Percentiles rank a stretch among this genome's conserved stretches.
These are phyloP conservation scores for Poeciliopsis presidionis DNA, from an alignment of 2,797 vertebrate genomes.

Conservation along the genomic window DNA sequence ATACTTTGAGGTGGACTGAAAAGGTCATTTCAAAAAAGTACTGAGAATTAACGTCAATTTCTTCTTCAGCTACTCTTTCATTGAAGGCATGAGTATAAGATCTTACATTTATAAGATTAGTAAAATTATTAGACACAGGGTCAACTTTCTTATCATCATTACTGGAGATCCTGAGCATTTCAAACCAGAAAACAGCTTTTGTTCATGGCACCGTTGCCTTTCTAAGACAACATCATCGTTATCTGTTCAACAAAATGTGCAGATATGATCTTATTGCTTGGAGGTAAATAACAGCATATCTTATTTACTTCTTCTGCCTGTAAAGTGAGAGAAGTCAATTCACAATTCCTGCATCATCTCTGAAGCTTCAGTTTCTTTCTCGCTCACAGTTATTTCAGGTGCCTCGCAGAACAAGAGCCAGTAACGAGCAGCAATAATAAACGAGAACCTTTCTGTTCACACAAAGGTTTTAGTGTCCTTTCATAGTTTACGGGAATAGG, in stretches of 20 bases:
- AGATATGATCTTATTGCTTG: background rate
- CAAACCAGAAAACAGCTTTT: background rate
- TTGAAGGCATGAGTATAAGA: background rate
- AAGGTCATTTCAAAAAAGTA: background rate
- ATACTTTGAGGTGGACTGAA: background rate
- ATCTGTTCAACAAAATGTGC: background rate
- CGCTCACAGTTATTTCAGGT: background rate
- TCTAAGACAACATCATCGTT: background rate
- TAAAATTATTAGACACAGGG: background rate
- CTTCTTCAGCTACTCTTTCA: background rate
- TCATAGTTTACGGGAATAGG: slow-evolving; percentile 63
- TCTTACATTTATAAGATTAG: background rate
- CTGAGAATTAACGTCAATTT: background rate
- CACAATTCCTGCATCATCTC: background rate
- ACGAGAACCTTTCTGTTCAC: slow-evolving; percentile 26
- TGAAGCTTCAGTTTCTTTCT: background rate
- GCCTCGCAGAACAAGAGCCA: background rate
- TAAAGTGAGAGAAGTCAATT: background rate
- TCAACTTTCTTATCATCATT: background rate
- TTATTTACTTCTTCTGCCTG: too few species aligned
- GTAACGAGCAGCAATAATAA: background rate
- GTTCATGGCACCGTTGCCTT: background rate
- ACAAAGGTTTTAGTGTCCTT: slow-evolving; percentile 52
- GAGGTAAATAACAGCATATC: background rate
- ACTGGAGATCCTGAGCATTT: background rate